These are phyloP conservation scores for Mesorhabditis sp. DNA, from an alignment of 2,888 invertebrate species.

Conservation along the genomic window DNA sequence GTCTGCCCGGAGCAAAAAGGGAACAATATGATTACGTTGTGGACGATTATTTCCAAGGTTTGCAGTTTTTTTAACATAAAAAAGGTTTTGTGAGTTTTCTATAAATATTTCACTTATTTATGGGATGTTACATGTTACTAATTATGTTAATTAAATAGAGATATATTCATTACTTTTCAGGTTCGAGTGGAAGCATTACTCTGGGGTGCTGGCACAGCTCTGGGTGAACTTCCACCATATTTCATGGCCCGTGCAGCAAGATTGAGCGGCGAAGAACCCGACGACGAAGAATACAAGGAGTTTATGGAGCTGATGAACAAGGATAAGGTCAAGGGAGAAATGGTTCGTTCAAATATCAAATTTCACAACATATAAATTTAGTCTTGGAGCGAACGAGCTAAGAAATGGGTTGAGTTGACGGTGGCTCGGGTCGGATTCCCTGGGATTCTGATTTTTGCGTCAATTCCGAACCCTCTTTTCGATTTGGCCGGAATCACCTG, in stretches of 20 bases:
- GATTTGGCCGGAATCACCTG: constrained; percentile 76
- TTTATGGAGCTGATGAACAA: constrained; percentile 65
- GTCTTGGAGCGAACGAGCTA: constrained; percentile 41
- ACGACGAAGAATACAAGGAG: constrained; percentile 71
- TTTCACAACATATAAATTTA: constrained; percentile 17
- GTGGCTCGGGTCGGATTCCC: constrained; percentile 74
- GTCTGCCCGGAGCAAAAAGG: constrained; percentile 71
- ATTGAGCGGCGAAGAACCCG: constrained; percentile 62
- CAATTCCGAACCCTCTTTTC: constrained; percentile 95
- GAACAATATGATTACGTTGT: constrained; percentile 70
- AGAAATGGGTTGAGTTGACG: constrained; percentile 61
- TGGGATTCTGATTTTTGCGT: constrained; percentile 55
- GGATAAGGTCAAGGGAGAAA: constrained; percentile 61
- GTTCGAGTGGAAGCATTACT: constrained; percentile 91
- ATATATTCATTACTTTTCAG: constrained; percentile 12
- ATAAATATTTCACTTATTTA: constrained; percentile 8
- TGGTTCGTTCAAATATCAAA: constrained; percentile 17
- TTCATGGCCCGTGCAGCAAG: constrained; percentile 91
- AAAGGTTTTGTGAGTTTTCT: constrained; percentile 8
- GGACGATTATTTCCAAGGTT: constrained; percentile 85
- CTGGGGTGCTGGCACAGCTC: constrained; percentile 85
- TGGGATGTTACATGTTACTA: neutral
- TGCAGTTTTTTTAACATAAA: constrained; percentile 13
- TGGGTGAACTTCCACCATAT: constrained; percentile 98
- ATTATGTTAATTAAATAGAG: neutral